These are phyloP conservation scores for Patiria miniata DNA, from an alignment of 35 echinoderm and acorn worm genomes.

Conservation along the genomic window DNA sequence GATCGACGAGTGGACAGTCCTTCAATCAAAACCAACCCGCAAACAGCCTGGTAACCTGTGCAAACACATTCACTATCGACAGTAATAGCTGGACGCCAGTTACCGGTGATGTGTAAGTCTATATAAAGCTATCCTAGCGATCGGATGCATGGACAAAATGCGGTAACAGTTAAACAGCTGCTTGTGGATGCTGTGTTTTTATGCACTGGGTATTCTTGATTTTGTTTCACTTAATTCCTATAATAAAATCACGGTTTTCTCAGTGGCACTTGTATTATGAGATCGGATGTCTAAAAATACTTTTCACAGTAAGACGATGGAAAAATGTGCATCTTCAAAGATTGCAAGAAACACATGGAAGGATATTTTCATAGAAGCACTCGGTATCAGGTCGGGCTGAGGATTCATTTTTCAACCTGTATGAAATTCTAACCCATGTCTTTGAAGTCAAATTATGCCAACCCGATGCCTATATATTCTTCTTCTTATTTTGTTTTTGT, in stretches of 20 bases:
- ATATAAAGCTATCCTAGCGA: background rate
- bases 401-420: background rate
- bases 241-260: background rate
- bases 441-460: background rate
- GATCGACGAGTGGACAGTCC: background rate
- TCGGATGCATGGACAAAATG: background rate
- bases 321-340: too few relatives aligned
- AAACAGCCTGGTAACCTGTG: background rate
- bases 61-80: background rate
- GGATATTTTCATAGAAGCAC: background rate
- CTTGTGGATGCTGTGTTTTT: too few relatives aligned
- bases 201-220: background rate
- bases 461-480: background rate
- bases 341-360: too few relatives aligned
- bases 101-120: constrained; percentile 3
- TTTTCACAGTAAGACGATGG: too few relatives aligned
- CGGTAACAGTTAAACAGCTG: background rate
- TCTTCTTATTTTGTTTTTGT: too few relatives aligned
- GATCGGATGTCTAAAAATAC: background rate
- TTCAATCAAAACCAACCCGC: background rate
- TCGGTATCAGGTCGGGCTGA: background rate
- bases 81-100: background rate
- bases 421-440: background rate
- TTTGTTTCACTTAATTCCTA: background rate
- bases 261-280: background rate